Percentiles rank a stretch among this genome's conserved stretches.
Conservation (phyloP, 1,140 invertebrate species). For the Drosophila truncata region DNA sequence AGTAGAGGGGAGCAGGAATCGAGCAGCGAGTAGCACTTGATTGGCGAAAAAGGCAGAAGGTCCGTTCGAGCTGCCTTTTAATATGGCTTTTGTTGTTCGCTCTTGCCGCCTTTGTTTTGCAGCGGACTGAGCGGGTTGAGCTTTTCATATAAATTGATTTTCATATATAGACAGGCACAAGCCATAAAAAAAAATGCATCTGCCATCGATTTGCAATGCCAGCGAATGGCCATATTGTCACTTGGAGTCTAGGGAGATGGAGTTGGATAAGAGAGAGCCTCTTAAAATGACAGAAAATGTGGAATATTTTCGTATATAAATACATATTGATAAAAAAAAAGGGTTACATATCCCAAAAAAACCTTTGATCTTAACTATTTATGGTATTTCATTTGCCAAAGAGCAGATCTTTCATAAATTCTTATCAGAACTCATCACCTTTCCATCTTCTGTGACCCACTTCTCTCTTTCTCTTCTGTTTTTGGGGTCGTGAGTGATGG, state of each 20-base stretch:
- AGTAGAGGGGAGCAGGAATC: not conserved
- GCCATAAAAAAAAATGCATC: constrained; percentile 1
- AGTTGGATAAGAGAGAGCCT: not conserved
- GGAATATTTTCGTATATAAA: not conserved
- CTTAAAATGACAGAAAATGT: too few species aligned
- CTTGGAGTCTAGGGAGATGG: not conserved
- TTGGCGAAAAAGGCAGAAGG: constrained; percentile 45
- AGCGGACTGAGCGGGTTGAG: not conserved
- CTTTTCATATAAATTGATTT: constrained; percentile 73
- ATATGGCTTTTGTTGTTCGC: constrained; percentile 61
- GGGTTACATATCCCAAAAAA: not conserved
- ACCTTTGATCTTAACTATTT: too few species aligned
- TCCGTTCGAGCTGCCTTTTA: constrained; percentile 38
- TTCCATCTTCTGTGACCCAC: constrained; percentile 13
- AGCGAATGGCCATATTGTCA: constrained; percentile 17
- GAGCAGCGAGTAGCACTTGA: constrained; percentile 62
- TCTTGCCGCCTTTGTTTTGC: constrained; percentile 16
- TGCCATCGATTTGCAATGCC: constrained; percentile 5
- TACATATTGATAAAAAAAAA: not conserved
- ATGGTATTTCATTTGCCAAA: not conserved
- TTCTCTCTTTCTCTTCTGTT: not conserved
- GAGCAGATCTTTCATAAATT: not conserved
- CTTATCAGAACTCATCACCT: not conserved
- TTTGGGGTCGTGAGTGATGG: constrained; percentile 26
- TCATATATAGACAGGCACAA: constrained; percentile 19